Evolutionary conservation across 2,888 invertebrate genomes (phyloP), one percentile per base, ranked within the genome.

Genomic region (Saturnia pavonia): DNA sequence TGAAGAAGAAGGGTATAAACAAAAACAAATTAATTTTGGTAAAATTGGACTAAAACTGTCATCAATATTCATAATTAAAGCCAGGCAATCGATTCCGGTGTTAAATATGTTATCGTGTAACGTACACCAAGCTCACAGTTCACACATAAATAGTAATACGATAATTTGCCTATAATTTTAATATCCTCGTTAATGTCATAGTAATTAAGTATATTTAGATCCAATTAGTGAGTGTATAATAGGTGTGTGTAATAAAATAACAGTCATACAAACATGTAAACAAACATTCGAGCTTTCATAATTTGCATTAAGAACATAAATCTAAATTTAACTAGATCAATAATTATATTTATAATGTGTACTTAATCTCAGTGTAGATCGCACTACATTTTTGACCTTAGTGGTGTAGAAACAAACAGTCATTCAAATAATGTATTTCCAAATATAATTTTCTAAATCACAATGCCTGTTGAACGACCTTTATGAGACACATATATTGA

Each of bases 41-140:
- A 51, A 51, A 51, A 51, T 19, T 51, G 16, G 14, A 51, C n/a
- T 16, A 25, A 19, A 65, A n/a, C 40, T n/a, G 19, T 22, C 65
- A 40, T 40, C 65, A 65, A n/a, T 65, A 65, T 65, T 34, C 65
- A 65, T 65, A 65, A 65, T 40, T 65, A 40, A 65, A 65, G 40
- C 40, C 65, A 19, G 16, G 14, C 65, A 40, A n/a, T 34, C 40
- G 40, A 19, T 65, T 65, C 65, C 65, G 65, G n/a, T 65, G n/a
- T 40, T 65, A 40, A 65, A 65, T 40, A 65, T n/a, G 19, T 40
- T 65, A n/a, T 40, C 65, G 9, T 40, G 65, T 40, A 65, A 65
- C 34, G n/a, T 40, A 65, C 19, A 65, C 65, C 65, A 19, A 12
- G n/a, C 19, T 27, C 4, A 27, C 27, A 6, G 65, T 65, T 65